Percentiles rank a stretch among this genome's conserved stretches.
Evolutionary conservation across 2,797 vertebrate species (phyloP).

Genomic region (Poeciliopsis presidionis): DNA sequence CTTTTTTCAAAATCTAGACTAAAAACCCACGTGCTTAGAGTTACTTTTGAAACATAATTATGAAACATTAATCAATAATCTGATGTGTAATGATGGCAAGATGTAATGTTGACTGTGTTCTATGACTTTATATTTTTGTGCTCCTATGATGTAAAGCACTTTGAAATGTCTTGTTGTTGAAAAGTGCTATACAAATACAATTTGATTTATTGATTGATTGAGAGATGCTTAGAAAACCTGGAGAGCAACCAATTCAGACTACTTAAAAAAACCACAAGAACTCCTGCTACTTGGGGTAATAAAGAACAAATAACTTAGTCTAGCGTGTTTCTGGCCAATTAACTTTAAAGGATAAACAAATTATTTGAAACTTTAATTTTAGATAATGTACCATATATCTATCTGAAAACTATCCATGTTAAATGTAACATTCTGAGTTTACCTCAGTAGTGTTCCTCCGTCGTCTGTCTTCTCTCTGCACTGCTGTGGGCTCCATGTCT

Average conservation of each 20-base stretch:
- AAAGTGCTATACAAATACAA: no score
- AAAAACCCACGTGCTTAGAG: no score
- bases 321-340: neutral
- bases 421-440: conserved; percentile 3
- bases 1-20: no score
- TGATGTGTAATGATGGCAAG: no score
- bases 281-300: neutral
- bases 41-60: no score
- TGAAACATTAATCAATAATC: no score
- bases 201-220: no score
- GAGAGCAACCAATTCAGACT: neutral
- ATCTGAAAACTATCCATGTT: neutral
- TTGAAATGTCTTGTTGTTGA: no score
- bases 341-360: neutral
- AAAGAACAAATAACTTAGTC: neutral
- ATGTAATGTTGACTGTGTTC: no score
- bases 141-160: no score
- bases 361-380: neutral
- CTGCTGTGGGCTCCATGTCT: conserved; percentile 35
- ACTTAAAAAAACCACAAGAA: neutral
- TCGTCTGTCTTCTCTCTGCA: conserved; percentile 3
- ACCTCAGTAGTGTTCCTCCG: conserved; percentile 38
- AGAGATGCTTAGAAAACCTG: neutral
- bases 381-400: neutral
- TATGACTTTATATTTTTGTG: no score